Evolutionary conservation across 2,888 invertebrate species (phyloP).

Genomic region (Pollenia angustigena): DNA sequence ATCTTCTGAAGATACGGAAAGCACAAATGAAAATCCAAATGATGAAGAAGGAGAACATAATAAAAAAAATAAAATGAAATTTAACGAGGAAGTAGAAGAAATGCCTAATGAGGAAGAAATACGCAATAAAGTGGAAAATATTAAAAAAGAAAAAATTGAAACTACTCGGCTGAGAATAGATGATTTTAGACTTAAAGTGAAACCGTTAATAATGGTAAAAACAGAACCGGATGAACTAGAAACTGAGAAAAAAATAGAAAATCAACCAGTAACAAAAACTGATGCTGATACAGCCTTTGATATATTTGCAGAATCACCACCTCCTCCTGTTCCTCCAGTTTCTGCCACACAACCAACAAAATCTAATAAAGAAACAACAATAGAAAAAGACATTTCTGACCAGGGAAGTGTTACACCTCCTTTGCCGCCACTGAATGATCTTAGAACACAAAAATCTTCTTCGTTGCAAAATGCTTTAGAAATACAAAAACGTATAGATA

Average conservation of each 20-base stretch:
- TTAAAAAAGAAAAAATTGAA: slow-evolving; percentile 70
- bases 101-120: slow-evolving; percentile 65
- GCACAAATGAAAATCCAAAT: slow-evolving; percentile 26
- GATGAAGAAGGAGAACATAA: not conserved
- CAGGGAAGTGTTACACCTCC: slow-evolving; percentile 77
- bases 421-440: slow-evolving; percentile 55
- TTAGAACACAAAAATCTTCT: slow-evolving; percentile 25
- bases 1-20: slow-evolving; percentile 60
- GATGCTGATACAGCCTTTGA: slow-evolving; percentile 72
- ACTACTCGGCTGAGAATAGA: slow-evolving; percentile 54
- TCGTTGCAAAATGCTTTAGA: slow-evolving; percentile 76
- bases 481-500: slow-evolving; percentile 80
- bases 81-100: slow-evolving; percentile 19
- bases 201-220: slow-evolving; percentile 58
- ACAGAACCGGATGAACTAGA: slow-evolving; percentile 51
- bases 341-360: slow-evolving; percentile 1
- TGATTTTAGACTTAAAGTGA: slow-evolving; percentile 64
- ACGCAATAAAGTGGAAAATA: slow-evolving; percentile 64
- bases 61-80: not conserved
- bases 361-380: not conserved
- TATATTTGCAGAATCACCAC: slow-evolving; percentile 81
- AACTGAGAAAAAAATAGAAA: slow-evolving; percentile 20
- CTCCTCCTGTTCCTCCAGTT: slow-evolving; percentile 46
- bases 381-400: not conserved
- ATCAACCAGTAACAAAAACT: not conserved